phyloP scores from a whole-genome alignment of 2,888 invertebrate species.

The Penaeus monodon region DNA sequence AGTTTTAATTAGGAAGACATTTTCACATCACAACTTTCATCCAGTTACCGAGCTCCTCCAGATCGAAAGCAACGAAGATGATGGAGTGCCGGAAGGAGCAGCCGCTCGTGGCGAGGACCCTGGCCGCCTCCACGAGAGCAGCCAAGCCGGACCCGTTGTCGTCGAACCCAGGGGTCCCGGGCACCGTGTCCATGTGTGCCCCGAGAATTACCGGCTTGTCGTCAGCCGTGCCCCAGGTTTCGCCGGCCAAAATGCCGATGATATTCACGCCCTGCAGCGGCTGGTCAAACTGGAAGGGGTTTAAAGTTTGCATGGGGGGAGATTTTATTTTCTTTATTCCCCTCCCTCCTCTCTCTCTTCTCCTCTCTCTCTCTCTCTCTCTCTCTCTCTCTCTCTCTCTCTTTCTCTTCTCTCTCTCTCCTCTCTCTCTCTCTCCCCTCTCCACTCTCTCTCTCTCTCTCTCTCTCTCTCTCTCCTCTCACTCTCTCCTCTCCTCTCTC shows the following conservation, averaged over 20 bases:
- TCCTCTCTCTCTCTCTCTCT: no score
- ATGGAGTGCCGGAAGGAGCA: slow-evolving; percentile 67
- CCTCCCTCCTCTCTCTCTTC: no score
- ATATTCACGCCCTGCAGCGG: slow-evolving; percentile 66
- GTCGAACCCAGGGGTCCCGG: slow-evolving; percentile 67
- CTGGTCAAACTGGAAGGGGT: slow-evolving; percentile 18
- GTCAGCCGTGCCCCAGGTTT: slow-evolving; percentile 67
- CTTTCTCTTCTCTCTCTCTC: no score
- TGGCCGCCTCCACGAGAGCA: slow-evolving; percentile 68
- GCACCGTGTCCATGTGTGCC: slow-evolving; percentile 69
- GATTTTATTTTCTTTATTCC: no score
- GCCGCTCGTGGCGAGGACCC: slow-evolving; percentile 67
- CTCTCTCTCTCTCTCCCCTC: no score
- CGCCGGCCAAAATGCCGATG: slow-evolving; percentile 68
- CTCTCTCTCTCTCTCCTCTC: no score
- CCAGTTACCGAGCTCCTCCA: slow-evolving; percentile 69
- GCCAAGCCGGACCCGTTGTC: slow-evolving; percentile 70
- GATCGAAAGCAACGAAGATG: slow-evolving; percentile 70
- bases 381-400: no score
- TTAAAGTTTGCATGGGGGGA: no score
- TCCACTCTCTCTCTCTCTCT: no score
- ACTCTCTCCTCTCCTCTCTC: no score
- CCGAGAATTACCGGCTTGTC: slow-evolving; percentile 69
- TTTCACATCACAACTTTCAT: slow-evolving; percentile 64
- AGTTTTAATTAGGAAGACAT: no score